These are phyloP conservation scores for Agrochola circellaris DNA, from an alignment of 2,888 invertebrate genomes.

Conservation along the genomic window DNA sequence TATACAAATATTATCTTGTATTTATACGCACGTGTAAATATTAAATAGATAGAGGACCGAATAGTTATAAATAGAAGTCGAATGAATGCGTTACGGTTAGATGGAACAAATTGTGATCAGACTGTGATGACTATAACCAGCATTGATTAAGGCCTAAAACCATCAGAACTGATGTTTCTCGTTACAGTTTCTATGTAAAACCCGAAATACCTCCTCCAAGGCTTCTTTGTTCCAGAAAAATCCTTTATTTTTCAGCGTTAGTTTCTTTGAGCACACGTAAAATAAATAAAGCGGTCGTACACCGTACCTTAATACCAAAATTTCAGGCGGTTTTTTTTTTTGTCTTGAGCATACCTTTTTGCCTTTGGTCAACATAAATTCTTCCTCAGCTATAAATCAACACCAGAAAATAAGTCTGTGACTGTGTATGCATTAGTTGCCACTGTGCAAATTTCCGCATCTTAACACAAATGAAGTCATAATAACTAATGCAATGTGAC, in stretches of 20 bases:
- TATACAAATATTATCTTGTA: slow-evolving; percentile 65
- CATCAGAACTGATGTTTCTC: neutral
- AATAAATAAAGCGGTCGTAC: neutral
- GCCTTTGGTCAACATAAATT: neutral
- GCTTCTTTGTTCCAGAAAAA: neutral
- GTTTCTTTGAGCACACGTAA: neutral
- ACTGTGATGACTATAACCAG: neutral
- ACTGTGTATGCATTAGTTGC: neutral
- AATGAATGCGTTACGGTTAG: neutral
- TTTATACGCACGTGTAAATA: slow-evolving; percentile 50
- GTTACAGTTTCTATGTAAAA: neutral
- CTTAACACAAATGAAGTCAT: slow-evolving; percentile 35
- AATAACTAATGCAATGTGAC: slow-evolving; percentile 34
- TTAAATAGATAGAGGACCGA: slow-evolving; percentile 15
- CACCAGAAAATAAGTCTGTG: neutral
- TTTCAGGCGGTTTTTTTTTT: neutral
- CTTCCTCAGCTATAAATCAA: neutral
- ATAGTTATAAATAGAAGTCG: slow-evolving; percentile 31
- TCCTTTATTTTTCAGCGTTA: neutral
- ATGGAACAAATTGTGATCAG: neutral
- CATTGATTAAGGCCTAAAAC: neutral
- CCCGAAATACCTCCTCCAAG: neutral
- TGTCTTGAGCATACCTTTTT: too few species aligned
- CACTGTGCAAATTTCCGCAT: slow-evolving; percentile 3
- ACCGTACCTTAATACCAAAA: neutral